Evolutionary conservation across 1,140 invertebrate genomes (phyloP).

Genomic region (Euura saliciscinereae): DNA sequence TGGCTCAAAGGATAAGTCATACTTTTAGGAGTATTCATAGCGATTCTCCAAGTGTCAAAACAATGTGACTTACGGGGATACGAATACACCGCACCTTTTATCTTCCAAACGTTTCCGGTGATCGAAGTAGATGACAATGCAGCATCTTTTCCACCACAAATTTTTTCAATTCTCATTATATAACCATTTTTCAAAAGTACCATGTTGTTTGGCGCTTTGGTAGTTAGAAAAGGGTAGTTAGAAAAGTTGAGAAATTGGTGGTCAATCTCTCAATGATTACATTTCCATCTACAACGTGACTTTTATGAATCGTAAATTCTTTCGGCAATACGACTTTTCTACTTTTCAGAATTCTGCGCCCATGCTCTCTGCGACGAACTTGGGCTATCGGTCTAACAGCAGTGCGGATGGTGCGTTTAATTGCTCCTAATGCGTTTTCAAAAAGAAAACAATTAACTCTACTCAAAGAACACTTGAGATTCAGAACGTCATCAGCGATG

Average conservation of each 20-base stretch:
- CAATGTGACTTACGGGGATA: too few relatives aligned
- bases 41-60: too few relatives aligned
- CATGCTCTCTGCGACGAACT: constrained; percentile 10
- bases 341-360: not conserved
- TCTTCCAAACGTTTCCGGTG: too few relatives aligned
- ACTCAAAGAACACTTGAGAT: constrained; percentile 11
- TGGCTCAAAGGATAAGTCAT: too few relatives aligned
- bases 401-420: constrained; percentile 1
- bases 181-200: not conserved
- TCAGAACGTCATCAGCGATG: too few relatives aligned
- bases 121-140: too few relatives aligned
- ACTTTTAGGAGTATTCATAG: too few relatives aligned
- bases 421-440: constrained; percentile 9
- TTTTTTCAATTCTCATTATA: not conserved
- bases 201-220: not conserved
- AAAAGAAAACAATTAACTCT: constrained; percentile 8
- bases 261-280: not conserved
- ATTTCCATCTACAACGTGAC: not conserved
- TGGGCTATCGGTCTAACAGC: constrained; percentile 5
- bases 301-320: constrained; percentile 9
- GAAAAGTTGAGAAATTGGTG: not conserved
- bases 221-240: too few relatives aligned
- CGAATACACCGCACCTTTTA: too few relatives aligned
- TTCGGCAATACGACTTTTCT: constrained; percentile 7
- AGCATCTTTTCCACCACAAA: too few relatives aligned